A percentile compares a stretch with the other conserved stretches of the same genome.
These are phyloP conservation scores for Eubasilissa splendida DNA, from an alignment of 2,888 invertebrate genomes.

Conservation along the genomic window DNA sequence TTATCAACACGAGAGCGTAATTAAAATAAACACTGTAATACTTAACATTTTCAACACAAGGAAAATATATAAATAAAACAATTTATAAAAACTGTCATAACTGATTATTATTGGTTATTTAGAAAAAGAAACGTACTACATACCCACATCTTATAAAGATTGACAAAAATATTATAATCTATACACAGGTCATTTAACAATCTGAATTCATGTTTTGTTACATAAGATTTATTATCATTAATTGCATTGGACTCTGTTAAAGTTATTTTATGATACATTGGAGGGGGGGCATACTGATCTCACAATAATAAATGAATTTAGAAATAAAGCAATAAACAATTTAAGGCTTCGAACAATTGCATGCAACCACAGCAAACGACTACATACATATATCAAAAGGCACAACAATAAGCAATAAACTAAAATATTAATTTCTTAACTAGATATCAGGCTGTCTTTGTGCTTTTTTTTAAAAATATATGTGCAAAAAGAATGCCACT, in stretches of 20 bases:
- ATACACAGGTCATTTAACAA: background rate
- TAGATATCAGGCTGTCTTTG: constrained; percentile 1
- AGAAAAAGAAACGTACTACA: background rate
- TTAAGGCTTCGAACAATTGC: background rate
- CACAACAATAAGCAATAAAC: constrained; percentile 11
- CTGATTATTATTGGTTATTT: constrained; percentile 3
- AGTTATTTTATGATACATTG: background rate
- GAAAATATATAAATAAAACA: constrained; percentile 23
- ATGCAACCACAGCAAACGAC: background rate
- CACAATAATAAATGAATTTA: background rate
- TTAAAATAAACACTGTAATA: background rate
- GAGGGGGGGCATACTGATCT: background rate
- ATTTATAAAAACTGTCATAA: constrained; percentile 21
- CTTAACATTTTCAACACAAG: background rate
- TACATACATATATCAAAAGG: constrained; percentile 4
- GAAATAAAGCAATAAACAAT: constrained; percentile 6
- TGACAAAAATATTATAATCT: constrained; percentile 7
- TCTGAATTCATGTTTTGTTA: constrained; percentile 3
- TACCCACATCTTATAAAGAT: background rate
- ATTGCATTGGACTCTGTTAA: constrained; percentile 19
- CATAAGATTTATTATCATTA: constrained; percentile 16
- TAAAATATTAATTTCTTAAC: constrained; percentile 9
- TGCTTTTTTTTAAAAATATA: background rate
- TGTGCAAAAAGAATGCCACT: no score
- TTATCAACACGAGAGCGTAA: constrained; percentile 31